Base-by-base conservation (phyloP, 1,140 invertebrate genomes). In the Megathymus violae region DNA sequence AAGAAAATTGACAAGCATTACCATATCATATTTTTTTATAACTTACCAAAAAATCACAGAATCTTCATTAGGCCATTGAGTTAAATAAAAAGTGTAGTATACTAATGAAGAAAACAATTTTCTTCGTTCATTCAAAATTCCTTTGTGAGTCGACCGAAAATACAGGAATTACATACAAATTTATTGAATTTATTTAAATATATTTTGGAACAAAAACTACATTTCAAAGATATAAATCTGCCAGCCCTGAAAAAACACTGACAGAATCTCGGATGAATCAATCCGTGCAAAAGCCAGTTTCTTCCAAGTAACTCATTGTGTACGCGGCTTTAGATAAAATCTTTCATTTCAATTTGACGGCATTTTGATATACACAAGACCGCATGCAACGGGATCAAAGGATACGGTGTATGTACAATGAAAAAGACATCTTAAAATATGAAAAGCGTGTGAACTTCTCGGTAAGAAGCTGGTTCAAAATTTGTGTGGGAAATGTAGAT, bases 261-360 rank as follows among this genome's bases (percentile, higher is more conserved):
- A n/a, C n/a, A n/a, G 16, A 43, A 46, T 52, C 48, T 52, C 46
- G 5, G 16, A 38, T 67, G 71, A 67, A 64, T 52, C 61, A 46
- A 64, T 73, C 52, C 62, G 62, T 65, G 62, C 68, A 64, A 67
- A 70, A 70, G 62, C 68, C 68, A 65, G 71, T 74, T 71, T 52
- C 59, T 65, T 64, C 36, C 17, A 22, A 43, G 40, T 19, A 46
- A 52, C 34, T 56, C 51, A 62, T 64, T 64, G 40, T 43, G 17
- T 27, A 61, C 56, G 17, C 34, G 64, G 64, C 38, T 73, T 64
- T 47, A 47, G 52, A 63, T 62, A 41, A 44, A 31, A 58, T 58
- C 52, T 56, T 27, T 17, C 9, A 40, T 40, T 58, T 17, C 10
- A 58, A 31, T n/a, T 10, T 56, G 38, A 58, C 4, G 38, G 22